Evolutionary conservation across 1,140 invertebrate genomes (phyloP).

Genomic region (Drosophila mojavensis): DNA sequence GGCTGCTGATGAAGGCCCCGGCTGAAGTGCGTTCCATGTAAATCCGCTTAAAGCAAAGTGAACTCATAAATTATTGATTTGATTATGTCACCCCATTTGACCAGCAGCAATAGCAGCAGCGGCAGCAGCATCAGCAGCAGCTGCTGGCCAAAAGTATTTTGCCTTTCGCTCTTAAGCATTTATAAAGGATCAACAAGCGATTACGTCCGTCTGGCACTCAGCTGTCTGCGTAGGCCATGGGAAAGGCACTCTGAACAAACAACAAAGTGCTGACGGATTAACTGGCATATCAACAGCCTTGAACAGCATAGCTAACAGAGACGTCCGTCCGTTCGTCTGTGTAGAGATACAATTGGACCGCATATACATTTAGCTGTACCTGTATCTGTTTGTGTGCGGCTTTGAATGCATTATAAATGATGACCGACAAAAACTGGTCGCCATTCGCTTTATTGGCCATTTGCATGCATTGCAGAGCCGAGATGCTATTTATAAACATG

Average conservation of each 20-base stretch:
- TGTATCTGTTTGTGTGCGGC: constrained; percentile 35
- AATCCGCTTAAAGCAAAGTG: constrained; percentile 78
- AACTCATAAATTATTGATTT: constrained; percentile 82
- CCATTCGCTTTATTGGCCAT: constrained; percentile 57
- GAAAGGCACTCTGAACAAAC: neutral
- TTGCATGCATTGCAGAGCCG: constrained; percentile 43
- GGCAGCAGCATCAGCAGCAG: too few species aligned
- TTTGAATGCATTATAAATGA: constrained; percentile 72
- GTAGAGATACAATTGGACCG: neutral
- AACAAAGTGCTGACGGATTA: constrained; percentile 70
- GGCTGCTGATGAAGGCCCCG: neutral
- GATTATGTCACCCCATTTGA: constrained; percentile 72
- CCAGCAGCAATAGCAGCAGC: constrained; percentile 4
- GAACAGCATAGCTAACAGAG: neutral
- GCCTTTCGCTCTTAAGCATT: constrained; percentile 55
- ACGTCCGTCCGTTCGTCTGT: neutral
- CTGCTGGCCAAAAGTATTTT: constrained; percentile 46
- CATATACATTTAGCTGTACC: constrained; percentile 10
- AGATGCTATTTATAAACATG: constrained; percentile 61
- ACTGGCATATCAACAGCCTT: constrained; percentile 56
- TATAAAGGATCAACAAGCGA: constrained; percentile 81
- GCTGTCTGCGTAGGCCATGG: neutral
- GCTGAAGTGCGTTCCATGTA: constrained; percentile 70
- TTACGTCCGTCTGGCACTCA: constrained; percentile 68
- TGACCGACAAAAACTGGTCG: constrained; percentile 35